Conservation (phyloP, 2,888 invertebrate species). For the Phengaris arion region DNA sequence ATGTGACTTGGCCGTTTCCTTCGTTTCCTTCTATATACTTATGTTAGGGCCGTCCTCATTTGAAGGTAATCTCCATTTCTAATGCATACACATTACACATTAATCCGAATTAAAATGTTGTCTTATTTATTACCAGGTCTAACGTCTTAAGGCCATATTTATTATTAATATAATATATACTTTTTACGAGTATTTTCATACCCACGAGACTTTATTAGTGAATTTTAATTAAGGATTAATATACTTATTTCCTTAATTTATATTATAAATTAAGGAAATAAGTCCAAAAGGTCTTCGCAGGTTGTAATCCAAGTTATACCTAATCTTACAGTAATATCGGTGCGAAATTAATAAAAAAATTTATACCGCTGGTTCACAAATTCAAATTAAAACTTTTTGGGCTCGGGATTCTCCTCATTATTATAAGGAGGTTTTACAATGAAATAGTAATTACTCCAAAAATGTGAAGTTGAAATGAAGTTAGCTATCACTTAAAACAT, state of each 20-base stretch:
- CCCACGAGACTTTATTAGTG: background rate
- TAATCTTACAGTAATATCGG: conserved; percentile 1
- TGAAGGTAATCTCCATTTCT: conserved; percentile 51
- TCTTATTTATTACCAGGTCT: conserved; percentile 60
- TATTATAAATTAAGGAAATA: conserved; percentile 9
- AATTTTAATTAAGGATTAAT: background rate
- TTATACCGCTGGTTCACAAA: background rate
- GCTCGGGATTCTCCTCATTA: no score
- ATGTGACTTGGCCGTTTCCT: no score
- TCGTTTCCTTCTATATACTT: background rate
- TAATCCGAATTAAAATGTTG: conserved; percentile 75
- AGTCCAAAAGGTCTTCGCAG: background rate
- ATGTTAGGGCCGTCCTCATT: background rate
- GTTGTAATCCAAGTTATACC: background rate
- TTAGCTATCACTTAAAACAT: no score
- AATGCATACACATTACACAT: conserved; percentile 73
- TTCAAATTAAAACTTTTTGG: no score
- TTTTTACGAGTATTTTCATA: conserved; percentile 4
- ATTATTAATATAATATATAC: background rate
- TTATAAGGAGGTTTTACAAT: no score
- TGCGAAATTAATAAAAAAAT: background rate
- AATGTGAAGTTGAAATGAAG: no score
- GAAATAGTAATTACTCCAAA: background rate
- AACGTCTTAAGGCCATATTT: background rate
- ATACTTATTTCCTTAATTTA: no score